Evolutionary conservation across 2,113 vertebrate species (phyloP), one percentile per base, ranked within the genome.

Genomic region (Willisornis vidua): DNA sequence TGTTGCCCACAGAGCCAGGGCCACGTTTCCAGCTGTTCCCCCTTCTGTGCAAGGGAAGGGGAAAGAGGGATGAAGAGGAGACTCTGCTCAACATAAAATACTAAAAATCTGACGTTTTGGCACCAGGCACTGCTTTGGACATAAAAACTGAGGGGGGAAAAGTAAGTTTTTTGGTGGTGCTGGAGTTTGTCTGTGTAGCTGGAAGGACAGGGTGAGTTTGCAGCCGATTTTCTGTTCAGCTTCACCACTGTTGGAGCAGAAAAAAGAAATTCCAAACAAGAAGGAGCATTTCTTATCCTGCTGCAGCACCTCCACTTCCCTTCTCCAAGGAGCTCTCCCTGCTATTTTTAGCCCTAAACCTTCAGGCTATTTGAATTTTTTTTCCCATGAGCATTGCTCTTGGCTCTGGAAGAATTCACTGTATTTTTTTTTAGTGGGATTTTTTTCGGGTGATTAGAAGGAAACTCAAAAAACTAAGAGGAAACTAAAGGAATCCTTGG

Each of bases 361-460:
- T 18, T 49, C 3, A 1, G 1, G 19, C 18, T 31, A 5, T 26
- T 83, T 25, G 25, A 63, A 41, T 49, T 0, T 63, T 48, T 58
- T 5, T 10, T 17, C 12, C 62, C 48, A 43, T 43, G 22, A 52
- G 33, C 23, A 0, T 24, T 7, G 6, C 87, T 85, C 71, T 43
- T 9, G 7, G 39, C 45, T 92, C 43, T 4, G 49, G 18, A 61
- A 19, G 19, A 41, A 1, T 8, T 55, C 5, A 0, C 22, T 0
- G 0, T 16, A 0, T 6, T 66, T 33, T 52, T 2, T 58, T 28
- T 31, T 29, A 7, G 26, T 2, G 15, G 18, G 0, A 1, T 48
- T 57, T 70, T 19, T 24, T 55, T 45, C 62, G 24, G 3, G 2
- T 6, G 45, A 20, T 52, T 49, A 3, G 20, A 31, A 79, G 49